These are phyloP conservation scores for Galbula dea DNA, from an alignment of 2,113 vertebrate genomes.

Conservation along the genomic window DNA sequence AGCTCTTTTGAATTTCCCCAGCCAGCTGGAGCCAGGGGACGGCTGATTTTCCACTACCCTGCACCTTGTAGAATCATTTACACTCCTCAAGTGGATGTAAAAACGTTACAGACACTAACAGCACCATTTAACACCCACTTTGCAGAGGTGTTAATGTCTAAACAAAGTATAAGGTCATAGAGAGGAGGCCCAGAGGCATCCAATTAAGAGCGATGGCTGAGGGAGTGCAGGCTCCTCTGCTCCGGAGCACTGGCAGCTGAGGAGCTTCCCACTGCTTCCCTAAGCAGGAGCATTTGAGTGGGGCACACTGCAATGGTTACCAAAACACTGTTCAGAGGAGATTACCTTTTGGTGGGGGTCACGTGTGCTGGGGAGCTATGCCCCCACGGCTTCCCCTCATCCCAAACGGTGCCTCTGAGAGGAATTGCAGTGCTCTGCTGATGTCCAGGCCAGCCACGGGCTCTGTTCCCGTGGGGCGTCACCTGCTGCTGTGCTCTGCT, in stretches of 20 bases:
- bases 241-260: background rate
- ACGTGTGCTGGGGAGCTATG: fast-evolving
- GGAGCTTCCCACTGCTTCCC: background rate
- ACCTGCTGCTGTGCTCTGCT: background rate
- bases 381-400: background rate
- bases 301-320: fast-evolving
- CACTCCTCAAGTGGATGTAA: slow-evolving; percentile 10
- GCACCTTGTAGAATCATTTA: slow-evolving; percentile 24
- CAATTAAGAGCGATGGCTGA: background rate
- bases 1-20: background rate
- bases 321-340: background rate
- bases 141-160: slow-evolving; percentile 28
- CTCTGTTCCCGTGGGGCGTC: fast-evolving
- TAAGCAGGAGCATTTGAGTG: fast-evolving
- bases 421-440: fast-evolving
- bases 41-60: background rate
- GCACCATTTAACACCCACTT: slow-evolving; percentile 39
- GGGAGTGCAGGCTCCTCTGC: background rate
- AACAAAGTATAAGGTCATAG: background rate
- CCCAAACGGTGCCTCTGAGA: fast-evolving
- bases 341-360: background rate
- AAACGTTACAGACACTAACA: background rate
- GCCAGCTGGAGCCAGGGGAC: background rate
- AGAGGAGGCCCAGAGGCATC: background rate
- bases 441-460: fast-evolving